A percentile compares a stretch with the other conserved stretches of the same genome.
These are phyloP conservation scores for Balanococcus diminutus DNA, from an alignment of 2,888 invertebrate genomes.

Conservation along the genomic window DNA sequence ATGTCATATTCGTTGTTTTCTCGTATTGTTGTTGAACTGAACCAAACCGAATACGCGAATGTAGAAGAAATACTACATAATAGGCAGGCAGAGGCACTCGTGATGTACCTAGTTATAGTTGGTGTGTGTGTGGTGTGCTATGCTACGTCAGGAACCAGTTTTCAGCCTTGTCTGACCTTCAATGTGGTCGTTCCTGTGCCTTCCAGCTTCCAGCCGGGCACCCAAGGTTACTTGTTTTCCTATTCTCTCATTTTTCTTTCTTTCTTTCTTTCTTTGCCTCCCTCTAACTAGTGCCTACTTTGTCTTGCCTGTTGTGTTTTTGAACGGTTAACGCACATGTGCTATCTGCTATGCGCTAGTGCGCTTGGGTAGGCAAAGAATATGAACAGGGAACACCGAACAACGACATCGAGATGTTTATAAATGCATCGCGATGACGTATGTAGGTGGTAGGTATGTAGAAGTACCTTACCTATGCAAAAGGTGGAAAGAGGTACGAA, in stretches of 20 bases:
- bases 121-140: too few species aligned
- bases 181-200: background rate
- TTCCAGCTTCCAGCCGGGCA: background rate
- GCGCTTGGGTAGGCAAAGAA: too few species aligned
- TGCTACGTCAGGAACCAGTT: slow-evolving; percentile 11
- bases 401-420: background rate
- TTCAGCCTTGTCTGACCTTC: slow-evolving; percentile 42
- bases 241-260: background rate
- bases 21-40: too few species aligned
- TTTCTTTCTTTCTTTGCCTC: background rate
- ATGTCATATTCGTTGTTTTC: background rate
- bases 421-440: too few species aligned
- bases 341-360: background rate
- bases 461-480: too few species aligned
- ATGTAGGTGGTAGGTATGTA: too few species aligned
- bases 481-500: too few species aligned
- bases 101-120: too few species aligned
- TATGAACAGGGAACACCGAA: too few species aligned
- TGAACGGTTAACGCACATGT: background rate
- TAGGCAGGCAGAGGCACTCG: too few species aligned
- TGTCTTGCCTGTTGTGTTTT: background rate
- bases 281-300: background rate
- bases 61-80: background rate
- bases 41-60: background rate
- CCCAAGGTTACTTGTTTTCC: background rate